Evolutionary conservation across 2,888 invertebrate species (phyloP).

Genomic region (Melolontha melolontha): DNA sequence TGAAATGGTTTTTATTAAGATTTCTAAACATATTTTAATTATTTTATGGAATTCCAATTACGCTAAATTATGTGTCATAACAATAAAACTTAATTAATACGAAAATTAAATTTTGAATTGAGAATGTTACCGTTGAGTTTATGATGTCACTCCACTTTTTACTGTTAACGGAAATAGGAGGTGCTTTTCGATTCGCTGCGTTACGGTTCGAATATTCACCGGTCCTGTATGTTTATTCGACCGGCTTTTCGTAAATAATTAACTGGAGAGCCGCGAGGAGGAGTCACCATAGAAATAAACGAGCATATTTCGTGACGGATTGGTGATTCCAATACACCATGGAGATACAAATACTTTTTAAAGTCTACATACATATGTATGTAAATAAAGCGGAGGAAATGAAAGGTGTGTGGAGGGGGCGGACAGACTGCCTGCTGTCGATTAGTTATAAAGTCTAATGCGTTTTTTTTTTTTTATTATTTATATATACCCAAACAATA

Average conservation of each 20-base stretch:
- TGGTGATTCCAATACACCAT: slow-evolving; percentile 30
- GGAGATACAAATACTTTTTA: slow-evolving; percentile 30
- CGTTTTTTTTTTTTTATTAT: slow-evolving; percentile 20
- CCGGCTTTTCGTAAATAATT: slow-evolving; percentile 33
- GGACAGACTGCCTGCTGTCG: slow-evolving; percentile 14
- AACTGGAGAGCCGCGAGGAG: slow-evolving; percentile 28
- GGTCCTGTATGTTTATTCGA: slow-evolving; percentile 9
- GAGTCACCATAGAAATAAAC: slow-evolving; percentile 28
- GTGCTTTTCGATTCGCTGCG: slow-evolving; percentile 16
- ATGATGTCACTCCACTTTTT: no score
- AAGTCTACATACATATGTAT: slow-evolving; percentile 3
- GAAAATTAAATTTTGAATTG: no score
- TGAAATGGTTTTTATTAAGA: no score
- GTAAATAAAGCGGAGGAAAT: slow-evolving; percentile 23
- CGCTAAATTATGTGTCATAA: no score
- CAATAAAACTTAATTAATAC: no score
- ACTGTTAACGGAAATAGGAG: slow-evolving; percentile 29
- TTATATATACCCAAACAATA: no score
- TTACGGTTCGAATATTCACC: slow-evolving; percentile 24
- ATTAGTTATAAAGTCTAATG: slow-evolving; percentile 20
- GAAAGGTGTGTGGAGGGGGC: slow-evolving; percentile 23
- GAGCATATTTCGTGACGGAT: slow-evolving; percentile 37
- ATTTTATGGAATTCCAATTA: no score
- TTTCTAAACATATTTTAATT: no score
- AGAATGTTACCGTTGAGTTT: no score